Conservation (phyloP, 2,888 invertebrate species). For the Drosophila kokeensis region DNA sequence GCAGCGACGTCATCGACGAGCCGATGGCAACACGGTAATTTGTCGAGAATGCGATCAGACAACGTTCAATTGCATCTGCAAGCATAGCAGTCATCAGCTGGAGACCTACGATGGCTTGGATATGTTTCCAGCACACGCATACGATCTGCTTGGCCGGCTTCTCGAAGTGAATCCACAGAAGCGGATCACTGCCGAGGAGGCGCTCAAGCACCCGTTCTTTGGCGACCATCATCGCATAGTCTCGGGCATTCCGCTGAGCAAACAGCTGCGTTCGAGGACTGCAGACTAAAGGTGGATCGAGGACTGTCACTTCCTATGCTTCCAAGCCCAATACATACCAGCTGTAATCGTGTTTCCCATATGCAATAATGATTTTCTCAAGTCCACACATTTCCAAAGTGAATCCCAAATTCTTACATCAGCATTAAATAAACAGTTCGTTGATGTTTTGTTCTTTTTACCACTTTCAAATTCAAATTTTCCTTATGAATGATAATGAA, state of each 20-base stretch:
- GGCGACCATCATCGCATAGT: conserved; percentile 63
- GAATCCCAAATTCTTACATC: conserved; percentile 25
- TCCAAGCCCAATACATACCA: conserved; percentile 11
- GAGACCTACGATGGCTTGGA: conserved; percentile 79
- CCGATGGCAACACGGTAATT: conserved; percentile 76
- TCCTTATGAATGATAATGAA: not conserved
- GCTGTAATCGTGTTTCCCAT: not conserved
- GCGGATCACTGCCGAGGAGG: conserved; percentile 90
- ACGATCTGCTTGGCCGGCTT: conserved; percentile 89
- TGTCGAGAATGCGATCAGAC: conserved; percentile 84
- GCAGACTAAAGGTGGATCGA: conserved; percentile 23
- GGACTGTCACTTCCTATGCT: conserved; percentile 49
- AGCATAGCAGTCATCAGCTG: conserved; percentile 71
- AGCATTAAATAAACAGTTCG: conserved; percentile 34
- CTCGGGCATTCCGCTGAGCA: conserved; percentile 41
- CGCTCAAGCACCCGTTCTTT: conserved; percentile 92
- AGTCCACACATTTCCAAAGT: conserved; percentile 31
- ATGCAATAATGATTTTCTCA: not conserved
- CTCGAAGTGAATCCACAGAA: conserved; percentile 91
- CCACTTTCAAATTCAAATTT: conserved; percentile 5
- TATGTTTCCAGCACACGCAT: conserved; percentile 89
- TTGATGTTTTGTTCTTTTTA: conserved; percentile 45
- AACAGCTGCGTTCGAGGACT: conserved; percentile 33
- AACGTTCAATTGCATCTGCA: conserved; percentile 84
- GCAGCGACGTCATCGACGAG: conserved; percentile 70